These are phyloP conservation scores for Myotis myotis DNA, from an alignment of 2,797 vertebrate genomes.

Conservation along the genomic window DNA sequence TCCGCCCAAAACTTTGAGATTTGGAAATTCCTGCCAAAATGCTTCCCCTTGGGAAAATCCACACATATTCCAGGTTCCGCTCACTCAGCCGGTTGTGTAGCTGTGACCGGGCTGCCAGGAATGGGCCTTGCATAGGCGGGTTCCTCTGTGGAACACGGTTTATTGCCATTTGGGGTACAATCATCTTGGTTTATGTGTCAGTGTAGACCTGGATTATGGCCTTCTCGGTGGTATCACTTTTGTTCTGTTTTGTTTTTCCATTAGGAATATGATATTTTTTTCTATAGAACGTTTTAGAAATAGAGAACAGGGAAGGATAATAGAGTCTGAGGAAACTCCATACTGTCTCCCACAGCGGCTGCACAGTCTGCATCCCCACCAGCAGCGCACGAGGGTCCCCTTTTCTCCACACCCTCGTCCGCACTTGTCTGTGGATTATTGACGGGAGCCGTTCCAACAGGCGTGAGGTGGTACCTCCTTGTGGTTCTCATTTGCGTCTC, in stretches of 20 bases:
- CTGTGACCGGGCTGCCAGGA: background rate
- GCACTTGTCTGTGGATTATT: no score
- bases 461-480: no score
- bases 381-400: no score
- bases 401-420: no score
- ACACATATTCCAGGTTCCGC: background rate
- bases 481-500: no score
- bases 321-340: no score
- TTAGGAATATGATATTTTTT: background rate
- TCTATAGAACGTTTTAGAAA: background rate
- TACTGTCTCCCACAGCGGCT: no score
- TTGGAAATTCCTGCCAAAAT: background rate
- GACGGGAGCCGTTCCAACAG: no score
- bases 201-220: background rate
- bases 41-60: background rate
- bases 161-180: background rate
- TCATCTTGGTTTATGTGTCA: background rate
- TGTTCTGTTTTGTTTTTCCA: background rate
- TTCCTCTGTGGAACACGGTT: background rate
- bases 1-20: background rate
- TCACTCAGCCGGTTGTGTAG: background rate
- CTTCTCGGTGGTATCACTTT: background rate
- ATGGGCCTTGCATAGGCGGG: rapidly evolving
- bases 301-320: background rate
- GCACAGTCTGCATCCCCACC: no score